These are phyloP conservation scores for Caenorhabditis sp. DNA, from an alignment of 2,888 invertebrate genomes.

Conservation along the genomic window DNA sequence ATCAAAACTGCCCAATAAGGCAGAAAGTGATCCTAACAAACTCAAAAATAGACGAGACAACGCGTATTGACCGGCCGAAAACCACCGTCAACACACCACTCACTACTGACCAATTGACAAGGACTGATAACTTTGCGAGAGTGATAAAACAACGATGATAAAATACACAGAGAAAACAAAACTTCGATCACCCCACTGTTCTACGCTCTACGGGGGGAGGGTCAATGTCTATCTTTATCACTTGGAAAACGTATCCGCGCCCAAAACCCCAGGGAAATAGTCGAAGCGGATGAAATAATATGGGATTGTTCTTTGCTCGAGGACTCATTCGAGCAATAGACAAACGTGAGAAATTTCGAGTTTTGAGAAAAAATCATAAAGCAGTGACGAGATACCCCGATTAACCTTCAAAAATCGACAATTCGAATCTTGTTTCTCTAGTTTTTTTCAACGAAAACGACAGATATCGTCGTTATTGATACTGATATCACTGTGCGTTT, in stretches of 20 bases:
- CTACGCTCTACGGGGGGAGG: background rate
- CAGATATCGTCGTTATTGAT: slow-evolving; percentile 7
- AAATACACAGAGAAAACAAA: slow-evolving; percentile 21
- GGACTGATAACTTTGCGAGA: slow-evolving; percentile 20
- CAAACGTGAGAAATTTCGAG: background rate
- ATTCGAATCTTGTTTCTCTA: background rate
- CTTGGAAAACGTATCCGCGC: slow-evolving; percentile 10
- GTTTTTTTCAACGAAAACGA: background rate
- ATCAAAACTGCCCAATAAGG: too few relatives aligned
- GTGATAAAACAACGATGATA: slow-evolving; percentile 34
- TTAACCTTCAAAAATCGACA: slow-evolving; percentile 19
- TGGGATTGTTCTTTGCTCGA: slow-evolving; percentile 30
- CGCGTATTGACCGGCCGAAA: slow-evolving; percentile 10
- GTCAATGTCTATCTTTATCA: slow-evolving; percentile 9
- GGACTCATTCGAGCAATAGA: background rate
- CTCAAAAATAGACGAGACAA: slow-evolving; percentile 10
- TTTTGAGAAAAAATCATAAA: background rate
- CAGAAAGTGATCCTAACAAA: background rate
- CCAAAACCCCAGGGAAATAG: background rate
- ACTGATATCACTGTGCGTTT: slow-evolving; percentile 5
- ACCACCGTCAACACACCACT: slow-evolving; percentile 17
- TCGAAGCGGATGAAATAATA: background rate
- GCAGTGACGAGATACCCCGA: background rate
- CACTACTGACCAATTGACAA: slow-evolving; percentile 32
- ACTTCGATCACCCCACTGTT: slow-evolving; percentile 25